A percentile compares a stretch with the other conserved stretches of the same genome.
These are phyloP conservation scores for Tiliacea citrago DNA, from an alignment of 2,888 invertebrate species.

Conservation along the genomic window DNA sequence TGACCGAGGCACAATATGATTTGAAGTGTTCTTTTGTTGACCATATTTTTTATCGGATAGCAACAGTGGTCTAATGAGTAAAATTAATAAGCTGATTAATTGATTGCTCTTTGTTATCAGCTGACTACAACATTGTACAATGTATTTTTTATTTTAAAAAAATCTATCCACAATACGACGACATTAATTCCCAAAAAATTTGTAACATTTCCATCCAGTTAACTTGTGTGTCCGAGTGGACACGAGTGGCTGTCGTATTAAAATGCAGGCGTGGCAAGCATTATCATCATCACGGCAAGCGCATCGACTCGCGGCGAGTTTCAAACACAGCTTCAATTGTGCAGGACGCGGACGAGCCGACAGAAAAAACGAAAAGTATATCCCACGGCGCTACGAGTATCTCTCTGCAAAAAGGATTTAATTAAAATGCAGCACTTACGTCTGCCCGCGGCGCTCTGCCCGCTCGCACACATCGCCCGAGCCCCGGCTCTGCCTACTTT, in stretches of 20 bases:
- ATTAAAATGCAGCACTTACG: constrained; percentile 81
- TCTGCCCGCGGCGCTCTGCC: constrained; percentile 65
- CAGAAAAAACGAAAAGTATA: constrained; percentile 71
- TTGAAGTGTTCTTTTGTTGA: constrained; percentile 20
- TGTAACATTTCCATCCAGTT: constrained; percentile 57
- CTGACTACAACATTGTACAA: neutral
- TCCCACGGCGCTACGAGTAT: constrained; percentile 69
- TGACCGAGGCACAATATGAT: constrained; percentile 24
- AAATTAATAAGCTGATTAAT: constrained; percentile 3
- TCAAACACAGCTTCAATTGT: constrained; percentile 75
- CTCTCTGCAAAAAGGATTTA: constrained; percentile 79
- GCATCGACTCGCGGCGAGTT: constrained; percentile 65
- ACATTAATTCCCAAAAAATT: constrained; percentile 1
- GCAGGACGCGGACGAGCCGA: constrained; percentile 68
- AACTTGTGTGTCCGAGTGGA: constrained; percentile 54
- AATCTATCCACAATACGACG: no score
- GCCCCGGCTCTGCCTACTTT: constrained; percentile 43
- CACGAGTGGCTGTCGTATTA: constrained; percentile 69
- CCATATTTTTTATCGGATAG: constrained; percentile 25
- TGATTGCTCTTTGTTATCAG: neutral
- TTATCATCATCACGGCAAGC: constrained; percentile 73
- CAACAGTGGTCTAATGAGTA: constrained; percentile 4
- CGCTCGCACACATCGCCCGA: constrained; percentile 48
- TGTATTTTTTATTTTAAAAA: neutral
- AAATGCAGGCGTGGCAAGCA: constrained; percentile 72